These are phyloP conservation scores for Bhutanitis thaidina DNA, from an alignment of 2,888 invertebrate species.

Conservation along the genomic window DNA sequence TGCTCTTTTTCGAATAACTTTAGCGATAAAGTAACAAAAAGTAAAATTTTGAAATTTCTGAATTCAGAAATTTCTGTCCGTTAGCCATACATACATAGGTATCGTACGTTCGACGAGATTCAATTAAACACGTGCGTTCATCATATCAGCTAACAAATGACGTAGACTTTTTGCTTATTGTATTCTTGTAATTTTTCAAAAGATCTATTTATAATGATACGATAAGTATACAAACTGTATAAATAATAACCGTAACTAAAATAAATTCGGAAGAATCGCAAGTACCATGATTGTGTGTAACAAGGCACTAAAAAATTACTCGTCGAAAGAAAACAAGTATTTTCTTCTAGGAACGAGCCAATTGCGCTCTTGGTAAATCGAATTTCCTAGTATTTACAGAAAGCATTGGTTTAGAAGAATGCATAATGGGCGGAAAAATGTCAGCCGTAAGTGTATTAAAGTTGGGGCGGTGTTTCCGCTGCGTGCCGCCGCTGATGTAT, in stretches of 20 bases:
- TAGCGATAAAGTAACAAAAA: no score
- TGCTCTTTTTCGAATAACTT: no score
- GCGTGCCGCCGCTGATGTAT: conserved; percentile 66
- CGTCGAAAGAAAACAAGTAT: not conserved
- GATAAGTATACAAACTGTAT: no score
- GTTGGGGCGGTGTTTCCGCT: conserved; percentile 51
- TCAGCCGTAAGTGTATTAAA: conserved; percentile 71
- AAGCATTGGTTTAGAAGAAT: conserved; percentile 60
- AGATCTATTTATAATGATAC: no score
- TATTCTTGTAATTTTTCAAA: no score
- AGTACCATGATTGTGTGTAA: no score
- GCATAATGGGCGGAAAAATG: conserved; percentile 71
- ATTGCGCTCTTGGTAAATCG: conserved; percentile 34
- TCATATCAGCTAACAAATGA: conserved; percentile 42
- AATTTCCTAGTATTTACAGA: conserved; percentile 54
- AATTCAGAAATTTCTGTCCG: no score
- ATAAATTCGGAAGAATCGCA: no score
- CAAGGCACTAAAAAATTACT: no score
- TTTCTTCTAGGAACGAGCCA: conserved; percentile 35
- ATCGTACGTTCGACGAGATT: conserved; percentile 23
- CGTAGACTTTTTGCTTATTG: conserved; percentile 41
- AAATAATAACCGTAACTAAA: no score
- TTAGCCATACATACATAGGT: no score
- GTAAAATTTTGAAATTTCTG: no score
- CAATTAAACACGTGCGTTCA: conserved; percentile 40